phyloP scores from a whole-genome alignment of 2,888 invertebrate species.

The Andrena flavipes region DNA sequence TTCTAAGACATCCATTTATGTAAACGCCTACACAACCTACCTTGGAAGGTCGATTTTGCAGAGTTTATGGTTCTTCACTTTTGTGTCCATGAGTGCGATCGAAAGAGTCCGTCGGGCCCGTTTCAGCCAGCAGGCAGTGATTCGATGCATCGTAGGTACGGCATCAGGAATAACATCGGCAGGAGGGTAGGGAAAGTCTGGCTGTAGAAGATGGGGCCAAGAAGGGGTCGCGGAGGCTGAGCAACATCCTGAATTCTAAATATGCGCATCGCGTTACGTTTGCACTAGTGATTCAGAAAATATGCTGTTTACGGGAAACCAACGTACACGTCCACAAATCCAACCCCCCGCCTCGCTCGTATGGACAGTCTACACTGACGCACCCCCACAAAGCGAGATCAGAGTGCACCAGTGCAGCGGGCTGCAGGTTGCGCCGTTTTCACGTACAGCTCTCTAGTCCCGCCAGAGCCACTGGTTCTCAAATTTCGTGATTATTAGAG shows the following conservation, averaged over 20 bases:
- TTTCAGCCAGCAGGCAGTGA: slow-evolving; percentile 48
- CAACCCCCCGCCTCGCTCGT: slow-evolving; percentile 10
- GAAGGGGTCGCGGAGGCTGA: slow-evolving; percentile 13
- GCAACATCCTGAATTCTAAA: slow-evolving; percentile 74
- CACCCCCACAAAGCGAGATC: slow-evolving; percentile 23
- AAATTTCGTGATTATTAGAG: slow-evolving; percentile 7
- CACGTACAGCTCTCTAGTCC: slow-evolving; percentile 27
- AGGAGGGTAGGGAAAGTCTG: neutral
- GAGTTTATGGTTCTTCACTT: slow-evolving; percentile 13
- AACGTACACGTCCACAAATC: slow-evolving; percentile 41
- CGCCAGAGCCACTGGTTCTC: slow-evolving; percentile 23
- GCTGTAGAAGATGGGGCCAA: slow-evolving; percentile 10
- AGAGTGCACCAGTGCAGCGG: slow-evolving; percentile 11
- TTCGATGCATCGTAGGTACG: slow-evolving; percentile 50
- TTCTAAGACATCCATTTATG: no score
- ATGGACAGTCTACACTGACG: slow-evolving; percentile 27
- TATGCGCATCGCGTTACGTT: slow-evolving; percentile 75
- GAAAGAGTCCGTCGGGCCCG: slow-evolving; percentile 10
- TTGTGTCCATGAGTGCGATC: slow-evolving; percentile 21
- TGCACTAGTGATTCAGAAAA: slow-evolving; percentile 79
- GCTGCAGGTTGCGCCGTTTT: slow-evolving; percentile 26
- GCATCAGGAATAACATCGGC: slow-evolving; percentile 6
- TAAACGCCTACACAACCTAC: neutral
- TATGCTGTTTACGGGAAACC: slow-evolving; percentile 75
- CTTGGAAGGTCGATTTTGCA: neutral